Percentiles rank a stretch among this genome's conserved stretches.
phyloP scores from a whole-genome alignment of 2,888 invertebrate species.

The Aquatica leii region DNA sequence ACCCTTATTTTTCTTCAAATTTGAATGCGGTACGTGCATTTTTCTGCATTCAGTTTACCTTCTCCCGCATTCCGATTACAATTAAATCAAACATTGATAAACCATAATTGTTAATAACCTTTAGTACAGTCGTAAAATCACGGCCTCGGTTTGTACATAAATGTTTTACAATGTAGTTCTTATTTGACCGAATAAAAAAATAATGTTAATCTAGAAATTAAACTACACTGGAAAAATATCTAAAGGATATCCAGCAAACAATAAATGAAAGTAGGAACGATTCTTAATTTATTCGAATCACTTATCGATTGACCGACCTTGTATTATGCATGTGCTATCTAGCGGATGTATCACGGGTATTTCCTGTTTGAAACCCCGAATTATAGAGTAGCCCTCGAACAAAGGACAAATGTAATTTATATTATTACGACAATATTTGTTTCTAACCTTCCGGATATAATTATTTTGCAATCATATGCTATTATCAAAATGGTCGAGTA shows the following conservation, averaged over 20 bases:
- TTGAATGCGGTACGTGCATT: slow-evolving; percentile 9
- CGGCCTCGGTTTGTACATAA: background rate
- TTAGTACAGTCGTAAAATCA: background rate
- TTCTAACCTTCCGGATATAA: slow-evolving; percentile 7
- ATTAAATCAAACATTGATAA: slow-evolving; percentile 6
- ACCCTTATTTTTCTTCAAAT: slow-evolving; percentile 4
- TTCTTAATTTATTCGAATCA: slow-evolving; percentile 13
- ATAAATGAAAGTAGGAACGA: too few relatives aligned
- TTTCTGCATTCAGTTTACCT: slow-evolving; percentile 9
- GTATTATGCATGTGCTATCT: slow-evolving; percentile 1
- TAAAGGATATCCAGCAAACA: too few relatives aligned
- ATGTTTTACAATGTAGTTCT: too few relatives aligned
- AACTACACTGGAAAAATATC: too few relatives aligned
- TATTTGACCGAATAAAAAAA: too few relatives aligned
- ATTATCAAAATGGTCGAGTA: background rate
- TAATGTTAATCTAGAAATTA: too few relatives aligned
- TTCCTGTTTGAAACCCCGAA: slow-evolving; percentile 14
- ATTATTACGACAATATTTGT: slow-evolving; percentile 1
- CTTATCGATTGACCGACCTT: slow-evolving; percentile 18
- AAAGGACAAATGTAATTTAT: slow-evolving; percentile 9
- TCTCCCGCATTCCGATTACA: slow-evolving; percentile 9
- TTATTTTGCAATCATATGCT: slow-evolving; percentile 2
- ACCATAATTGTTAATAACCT: slow-evolving; percentile 7
- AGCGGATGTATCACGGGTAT: slow-evolving; percentile 17
- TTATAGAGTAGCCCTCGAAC: background rate